Base-by-base conservation (phyloP, 2,888 invertebrate species). In the Agonopterix subpropinquella region DNA sequence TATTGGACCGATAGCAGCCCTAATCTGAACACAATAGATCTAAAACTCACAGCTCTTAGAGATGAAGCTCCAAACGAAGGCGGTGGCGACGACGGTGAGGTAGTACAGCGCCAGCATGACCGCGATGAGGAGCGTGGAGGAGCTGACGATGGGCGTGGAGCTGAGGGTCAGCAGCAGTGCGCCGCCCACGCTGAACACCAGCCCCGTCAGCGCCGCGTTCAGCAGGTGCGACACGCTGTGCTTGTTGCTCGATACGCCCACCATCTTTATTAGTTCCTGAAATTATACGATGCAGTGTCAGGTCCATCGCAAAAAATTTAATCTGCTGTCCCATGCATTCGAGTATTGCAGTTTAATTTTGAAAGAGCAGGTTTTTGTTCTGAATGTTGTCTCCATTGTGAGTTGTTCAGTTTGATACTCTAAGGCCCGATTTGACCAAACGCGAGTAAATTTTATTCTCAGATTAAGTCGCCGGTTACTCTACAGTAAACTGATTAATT, bases 191-290 rank as follows among this genome's bases (percentile, higher is more conserved):
- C 89, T 77, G 11, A 91, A 90, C 39, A 92, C 61, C 5, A 91
- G 47, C 28, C 92, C 86, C 11, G 91, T 85, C 0, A 91, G 67
- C 44, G 92, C 71, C 45, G 90, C 89, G 70, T 93, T 92, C 46
- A 92, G 66, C 64, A 92, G 92, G 91, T 94, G 94, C 0, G 93
- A 92, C 2, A 90, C 15, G 89, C 92, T 92, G 48, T 94, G 89
- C 54, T 91, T 76, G 83, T 90, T 91, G 43, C 89, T 87, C 13
- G 90, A 89, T 48, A 95, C 84, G 0, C 95, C 95, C 83, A 93
- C 92, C 90, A 95, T 93, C 77, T 93, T 93, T 90, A 95, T 92
- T 18, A 94, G 89, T 75, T 95, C 94, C 94, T 94, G 73, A 11
- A 44, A 7, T 28, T 5, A 28, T 7, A 28, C 28, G 28, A 5